A percentile compares a stretch with the other conserved stretches of the same genome.
Evolutionary conservation across 2,888 invertebrate genomes (phyloP).

Genomic region (Neelides folsomi): DNA sequence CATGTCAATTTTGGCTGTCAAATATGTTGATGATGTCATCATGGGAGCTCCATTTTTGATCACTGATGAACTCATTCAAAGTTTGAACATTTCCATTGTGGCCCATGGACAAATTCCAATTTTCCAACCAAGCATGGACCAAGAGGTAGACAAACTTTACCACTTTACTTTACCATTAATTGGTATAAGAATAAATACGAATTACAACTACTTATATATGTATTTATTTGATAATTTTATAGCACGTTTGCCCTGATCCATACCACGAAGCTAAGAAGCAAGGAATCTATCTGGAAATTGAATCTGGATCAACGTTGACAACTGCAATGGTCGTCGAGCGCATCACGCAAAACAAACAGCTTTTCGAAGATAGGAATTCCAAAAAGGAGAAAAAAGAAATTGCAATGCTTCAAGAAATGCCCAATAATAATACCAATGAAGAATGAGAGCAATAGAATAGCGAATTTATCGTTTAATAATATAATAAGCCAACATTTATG

Average conservation of each 20-base stretch:
- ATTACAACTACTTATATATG: too few relatives aligned
- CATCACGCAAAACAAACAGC: conserved; percentile 52
- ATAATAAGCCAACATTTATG: too few relatives aligned
- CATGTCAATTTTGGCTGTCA: conserved; percentile 88
- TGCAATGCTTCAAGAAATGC: conserved; percentile 15
- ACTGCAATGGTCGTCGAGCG: conserved; percentile 90
- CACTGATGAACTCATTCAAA: conserved; percentile 82
- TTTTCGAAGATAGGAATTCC: conserved; percentile 29
- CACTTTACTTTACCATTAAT: too few relatives aligned
- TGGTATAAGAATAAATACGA: too few relatives aligned
- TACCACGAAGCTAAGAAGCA: conserved; percentile 69
- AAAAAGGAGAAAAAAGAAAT: conserved; percentile 29
- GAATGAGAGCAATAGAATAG: too few relatives aligned
- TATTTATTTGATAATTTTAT: too few relatives aligned
- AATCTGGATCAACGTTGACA: conserved; percentile 80
- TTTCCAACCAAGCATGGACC: conserved; percentile 12
- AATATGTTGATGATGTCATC: conserved; percentile 95
- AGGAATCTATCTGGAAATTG: conserved; percentile 60
- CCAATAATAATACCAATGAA: too few relatives aligned
- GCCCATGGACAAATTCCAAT: conserved; percentile 56
- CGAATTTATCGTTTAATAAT: too few relatives aligned
- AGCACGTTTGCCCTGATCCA: conserved; percentile 45
- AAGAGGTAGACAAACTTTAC: conserved; percentile 9
- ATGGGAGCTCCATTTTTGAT: conserved; percentile 95
- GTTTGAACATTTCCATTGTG: conserved; percentile 81